These are phyloP conservation scores for Parnassius glacialis DNA, from an alignment of 2,888 invertebrate species.

Conservation along the genomic window DNA sequence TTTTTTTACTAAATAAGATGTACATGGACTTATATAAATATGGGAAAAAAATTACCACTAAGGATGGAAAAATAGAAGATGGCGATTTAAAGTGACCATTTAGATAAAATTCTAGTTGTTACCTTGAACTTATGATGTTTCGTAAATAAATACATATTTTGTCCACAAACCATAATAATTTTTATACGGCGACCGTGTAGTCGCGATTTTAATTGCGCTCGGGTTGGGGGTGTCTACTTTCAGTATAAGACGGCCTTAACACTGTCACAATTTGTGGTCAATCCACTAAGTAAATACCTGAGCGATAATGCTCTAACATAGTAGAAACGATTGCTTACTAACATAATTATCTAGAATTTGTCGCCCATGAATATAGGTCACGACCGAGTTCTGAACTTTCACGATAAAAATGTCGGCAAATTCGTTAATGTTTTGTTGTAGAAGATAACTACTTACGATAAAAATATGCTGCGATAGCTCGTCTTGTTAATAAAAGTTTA, in stretches of 20 bases:
- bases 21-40: no score
- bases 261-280: constrained; percentile 13
- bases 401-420: constrained; percentile 17
- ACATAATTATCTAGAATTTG: constrained; percentile 19
- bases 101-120: no score
- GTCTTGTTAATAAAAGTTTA: not conserved
- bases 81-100: no score
- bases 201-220: no score
- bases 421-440: constrained; percentile 1
- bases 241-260: not conserved
- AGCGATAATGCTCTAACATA: constrained; percentile 8
- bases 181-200: no score
- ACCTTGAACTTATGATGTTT: no score
- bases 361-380: constrained; percentile 7
- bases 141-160: no score
- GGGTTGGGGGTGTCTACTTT: no score
- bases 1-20: no score
- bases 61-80: no score
- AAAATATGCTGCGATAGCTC: not conserved
- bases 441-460: constrained; percentile 5
- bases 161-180: no score
- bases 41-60: no score
- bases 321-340: constrained; percentile 15
- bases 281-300: constrained; percentile 15
- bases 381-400: constrained; percentile 3